phyloP scores from a whole-genome alignment of 2,888 invertebrate genomes.

The Disparrhopalites patrizii region DNA sequence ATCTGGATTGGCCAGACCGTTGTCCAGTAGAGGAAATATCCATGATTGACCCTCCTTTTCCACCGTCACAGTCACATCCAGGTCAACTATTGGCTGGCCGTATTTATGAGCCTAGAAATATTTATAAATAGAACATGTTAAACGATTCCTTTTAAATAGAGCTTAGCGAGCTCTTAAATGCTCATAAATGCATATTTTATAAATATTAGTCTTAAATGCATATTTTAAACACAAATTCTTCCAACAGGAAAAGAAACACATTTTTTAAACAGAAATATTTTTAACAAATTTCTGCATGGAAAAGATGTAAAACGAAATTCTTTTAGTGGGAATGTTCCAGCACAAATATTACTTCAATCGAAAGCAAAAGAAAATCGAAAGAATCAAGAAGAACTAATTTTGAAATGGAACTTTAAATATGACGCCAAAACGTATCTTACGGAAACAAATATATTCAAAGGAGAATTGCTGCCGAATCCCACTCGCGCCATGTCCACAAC shows the following conservation, averaged over 20 bases:
- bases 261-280: too few species aligned
- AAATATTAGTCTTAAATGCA: too few species aligned
- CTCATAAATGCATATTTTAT: too few species aligned
- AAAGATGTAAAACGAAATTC: too few species aligned
- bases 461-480: background rate
- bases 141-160: background rate
- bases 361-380: background rate
- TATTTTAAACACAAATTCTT: too few species aligned
- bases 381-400: too few species aligned
- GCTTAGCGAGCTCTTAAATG: too few species aligned
- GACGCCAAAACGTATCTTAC: conserved; percentile 14
- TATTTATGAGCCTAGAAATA: conserved; percentile 15
- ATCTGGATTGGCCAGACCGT: conserved; percentile 36
- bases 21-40: conserved; percentile 24
- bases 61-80: conserved; percentile 1
- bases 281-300: too few species aligned
- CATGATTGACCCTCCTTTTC: background rate
- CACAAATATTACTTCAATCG: too few species aligned
- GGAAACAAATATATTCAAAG: conserved; percentile 16
- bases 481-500: background rate
- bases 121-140: background rate
- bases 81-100: conserved; percentile 12
- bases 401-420: too few species aligned
- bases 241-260: too few species aligned
- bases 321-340: too few species aligned